Evolutionary conservation across 2,797 vertebrate species (phyloP).

Genomic region (Anabas testudineus): DNA sequence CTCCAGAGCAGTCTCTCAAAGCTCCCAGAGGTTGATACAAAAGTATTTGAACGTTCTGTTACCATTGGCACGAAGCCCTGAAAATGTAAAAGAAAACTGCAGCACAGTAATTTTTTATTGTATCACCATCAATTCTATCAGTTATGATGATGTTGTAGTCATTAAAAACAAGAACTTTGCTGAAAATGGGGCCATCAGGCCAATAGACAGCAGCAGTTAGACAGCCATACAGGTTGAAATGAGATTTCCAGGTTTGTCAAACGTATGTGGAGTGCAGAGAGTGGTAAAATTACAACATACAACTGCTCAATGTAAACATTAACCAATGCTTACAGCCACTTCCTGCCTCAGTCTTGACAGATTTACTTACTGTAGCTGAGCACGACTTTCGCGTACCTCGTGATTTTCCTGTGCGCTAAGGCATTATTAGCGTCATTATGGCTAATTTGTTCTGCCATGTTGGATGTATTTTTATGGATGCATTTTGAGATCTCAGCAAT

Average conservation of each 20-base stretch:
- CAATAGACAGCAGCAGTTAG: neutral
- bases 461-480: no score
- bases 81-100: no score
- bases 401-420: neutral
- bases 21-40: no score
- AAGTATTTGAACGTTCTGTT: no score
- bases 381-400: neutral
- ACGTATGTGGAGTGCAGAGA: neutral
- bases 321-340: neutral
- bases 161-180: no score
- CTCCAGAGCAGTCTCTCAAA: no score
- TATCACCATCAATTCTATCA: no score
- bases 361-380: no score
- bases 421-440: neutral
- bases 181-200: neutral
- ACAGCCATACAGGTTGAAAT: neutral
- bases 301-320: neutral
- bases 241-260: neutral
- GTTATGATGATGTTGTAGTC: no score
- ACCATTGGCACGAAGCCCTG: no score
- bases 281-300: neutral
- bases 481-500: neutral
- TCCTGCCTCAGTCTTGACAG: no score
- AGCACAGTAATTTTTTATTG: no score
- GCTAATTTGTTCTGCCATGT: neutral